Conservation (phyloP, 2,113 vertebrate species). For the Chloropsis hardwickii region DNA sequence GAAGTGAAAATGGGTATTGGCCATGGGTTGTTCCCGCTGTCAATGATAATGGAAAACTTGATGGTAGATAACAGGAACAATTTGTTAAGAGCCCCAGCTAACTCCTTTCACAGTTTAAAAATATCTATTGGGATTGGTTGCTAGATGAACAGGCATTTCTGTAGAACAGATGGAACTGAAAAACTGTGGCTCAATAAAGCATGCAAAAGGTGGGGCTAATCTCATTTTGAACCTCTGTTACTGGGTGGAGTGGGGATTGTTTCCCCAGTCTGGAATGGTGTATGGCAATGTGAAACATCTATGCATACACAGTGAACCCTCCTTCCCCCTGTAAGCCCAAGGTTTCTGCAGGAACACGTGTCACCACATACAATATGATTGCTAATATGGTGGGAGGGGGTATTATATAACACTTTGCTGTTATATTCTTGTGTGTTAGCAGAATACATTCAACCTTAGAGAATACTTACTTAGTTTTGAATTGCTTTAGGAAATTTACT, state of each 20-base stretch:
- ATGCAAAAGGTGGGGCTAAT: not conserved
- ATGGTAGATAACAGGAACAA: conserved; percentile 8
- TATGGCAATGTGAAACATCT: not conserved
- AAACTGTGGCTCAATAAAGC: not conserved
- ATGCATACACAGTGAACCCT: not conserved
- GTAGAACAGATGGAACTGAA: conserved; percentile 40
- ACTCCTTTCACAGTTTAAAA: conserved; percentile 18
- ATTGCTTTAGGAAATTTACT: not conserved
- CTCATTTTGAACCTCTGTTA: not conserved
- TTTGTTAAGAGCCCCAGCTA: conserved; percentile 8
- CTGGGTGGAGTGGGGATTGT: not conserved
- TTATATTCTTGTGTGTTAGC: not conserved
- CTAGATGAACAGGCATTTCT: not conserved
- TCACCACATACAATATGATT: not conserved
- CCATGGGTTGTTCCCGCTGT: not conserved
- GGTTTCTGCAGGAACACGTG: not conserved
- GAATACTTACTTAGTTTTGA: not conserved
- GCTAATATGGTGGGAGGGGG: not conserved
- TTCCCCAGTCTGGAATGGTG: not conserved
- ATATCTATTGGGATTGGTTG: not conserved
- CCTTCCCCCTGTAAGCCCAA: not conserved
- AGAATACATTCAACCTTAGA: not conserved
- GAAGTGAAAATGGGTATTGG: conserved; percentile 24
- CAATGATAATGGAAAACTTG: conserved; percentile 7
- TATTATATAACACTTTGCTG: not conserved